Conservation (phyloP, 2,113 vertebrate genomes). For the Odocoileus hemionus region DNA sequence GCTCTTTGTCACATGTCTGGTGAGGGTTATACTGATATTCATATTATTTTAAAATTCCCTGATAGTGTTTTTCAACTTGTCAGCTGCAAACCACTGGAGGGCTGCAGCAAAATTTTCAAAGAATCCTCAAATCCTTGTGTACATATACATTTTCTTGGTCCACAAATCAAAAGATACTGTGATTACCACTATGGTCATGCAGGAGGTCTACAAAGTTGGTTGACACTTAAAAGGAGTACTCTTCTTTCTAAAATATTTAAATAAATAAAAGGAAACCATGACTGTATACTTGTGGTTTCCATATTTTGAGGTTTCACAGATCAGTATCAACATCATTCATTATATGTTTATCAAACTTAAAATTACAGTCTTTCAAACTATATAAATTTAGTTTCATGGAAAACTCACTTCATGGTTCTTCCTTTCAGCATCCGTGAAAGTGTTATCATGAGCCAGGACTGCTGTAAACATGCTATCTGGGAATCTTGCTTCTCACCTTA, state of each 20-base stretch:
- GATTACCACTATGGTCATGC: constrained; percentile 11
- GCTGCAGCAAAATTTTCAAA: neutral
- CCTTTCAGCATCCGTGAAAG: neutral
- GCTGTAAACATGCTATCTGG: neutral
- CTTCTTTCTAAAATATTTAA: neutral
- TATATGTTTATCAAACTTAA: constrained; percentile 59
- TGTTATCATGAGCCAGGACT: neutral
- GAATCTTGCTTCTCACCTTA: neutral
- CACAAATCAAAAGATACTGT: constrained; percentile 27
- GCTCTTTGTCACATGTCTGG: neutral
- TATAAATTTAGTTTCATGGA: constrained; percentile 48
- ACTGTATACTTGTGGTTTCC: neutral
- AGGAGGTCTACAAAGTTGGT: neutral
- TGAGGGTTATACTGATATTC: neutral
- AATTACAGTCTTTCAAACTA: constrained; percentile 46
- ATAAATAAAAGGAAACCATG: constrained; percentile 26
- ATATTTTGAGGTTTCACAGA: constrained; percentile 35
- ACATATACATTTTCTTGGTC: constrained; percentile 33
- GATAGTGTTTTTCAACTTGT: constrained; percentile 17
- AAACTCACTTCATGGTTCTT: constrained; percentile 5
- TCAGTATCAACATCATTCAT: constrained; percentile 16
- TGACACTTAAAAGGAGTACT: constrained; percentile 21
- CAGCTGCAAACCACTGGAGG: neutral
- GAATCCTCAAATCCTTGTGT: neutral
- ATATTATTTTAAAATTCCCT: constrained; percentile 17